These are phyloP conservation scores for Melanogrammus aeglefinus DNA, from an alignment of 2,797 vertebrate species.

Conservation along the genomic window DNA sequence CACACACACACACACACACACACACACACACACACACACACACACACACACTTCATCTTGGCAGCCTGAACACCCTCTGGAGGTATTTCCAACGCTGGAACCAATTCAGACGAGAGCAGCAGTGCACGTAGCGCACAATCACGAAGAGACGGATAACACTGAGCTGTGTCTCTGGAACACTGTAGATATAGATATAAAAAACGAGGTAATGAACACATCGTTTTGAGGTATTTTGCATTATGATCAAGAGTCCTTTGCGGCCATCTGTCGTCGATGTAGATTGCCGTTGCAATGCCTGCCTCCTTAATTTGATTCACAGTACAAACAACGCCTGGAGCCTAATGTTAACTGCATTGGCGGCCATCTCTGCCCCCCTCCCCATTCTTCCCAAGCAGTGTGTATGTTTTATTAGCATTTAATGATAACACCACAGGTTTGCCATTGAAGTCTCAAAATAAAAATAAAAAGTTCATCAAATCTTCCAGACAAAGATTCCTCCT, in stretches of 20 bases:
- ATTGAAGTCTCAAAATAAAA: not conserved
- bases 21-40: too few species aligned
- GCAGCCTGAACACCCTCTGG: slow-evolving; percentile 52
- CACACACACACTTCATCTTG: slow-evolving; percentile 49
- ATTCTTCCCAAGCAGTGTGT: too few species aligned
- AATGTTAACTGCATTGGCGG: not conserved
- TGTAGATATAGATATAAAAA: not conserved
- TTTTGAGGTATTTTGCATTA: not conserved
- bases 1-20: slow-evolving; percentile 23
- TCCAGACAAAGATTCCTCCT: not conserved
- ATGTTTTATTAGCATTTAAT: not conserved
- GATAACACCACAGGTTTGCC: not conserved
- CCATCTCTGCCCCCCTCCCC: not conserved
- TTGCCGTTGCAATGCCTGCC: not conserved
- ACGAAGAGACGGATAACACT: slow-evolving; percentile 37
- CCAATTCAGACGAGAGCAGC: slow-evolving; percentile 44
- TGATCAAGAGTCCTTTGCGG: not conserved
- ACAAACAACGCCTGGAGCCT: not conserved
- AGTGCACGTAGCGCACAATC: slow-evolving; percentile 7
- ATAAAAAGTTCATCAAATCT: not conserved
- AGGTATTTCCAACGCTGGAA: slow-evolving; percentile 30
- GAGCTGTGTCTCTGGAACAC: slow-evolving; percentile 21
- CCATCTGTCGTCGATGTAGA: not conserved
- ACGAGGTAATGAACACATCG: too few species aligned
- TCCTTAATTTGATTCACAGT: not conserved